Evolutionary conservation across 2,113 vertebrate species (phyloP), one percentile per base, ranked within the genome.

Genomic region (Proterorhinus semilunaris): DNA sequence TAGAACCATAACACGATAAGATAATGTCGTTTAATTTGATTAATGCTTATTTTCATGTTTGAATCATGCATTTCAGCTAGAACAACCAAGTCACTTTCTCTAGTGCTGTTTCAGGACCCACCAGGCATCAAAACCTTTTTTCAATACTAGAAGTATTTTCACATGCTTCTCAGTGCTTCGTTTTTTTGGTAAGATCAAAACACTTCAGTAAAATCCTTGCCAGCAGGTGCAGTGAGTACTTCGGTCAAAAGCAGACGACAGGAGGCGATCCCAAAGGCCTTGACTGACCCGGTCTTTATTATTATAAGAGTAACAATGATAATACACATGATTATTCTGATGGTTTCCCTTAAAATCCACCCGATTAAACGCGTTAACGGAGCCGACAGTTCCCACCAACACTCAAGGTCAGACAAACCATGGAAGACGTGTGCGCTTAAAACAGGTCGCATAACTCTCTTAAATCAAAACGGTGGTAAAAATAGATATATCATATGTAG

Each of bases 211-310:
- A 21, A 36, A 1, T 3, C 27, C 27, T 5, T 36, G 27, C 4
- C 27, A 6, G 10, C 6, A 50, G 13, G 57, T 62, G 50, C 57
- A 53, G 13, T 49, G 11, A 5, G 27, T 36, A 36, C 46, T 64
- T 76, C 57, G 64, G 44, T 66, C n/a, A 69, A 21, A 65, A 54
- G 15, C 59, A 81, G 49, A 74, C 65, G 45, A 79, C 52, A 66
- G 58, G 15, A 70, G 57, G 27, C 13, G 49, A 62, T 83, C 84
- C 82, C 79, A 87, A 76, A 87, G 77, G 87, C 68, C 83, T 80
- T 59, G 78, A 73, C 71, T 78, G 73, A 80, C 80, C 84, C 75
- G 63, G 66, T 80, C 71, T 93, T 93, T 93, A 93, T 92, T 93
- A 90, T 36, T 36, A 36, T 36, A 91, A 92, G 85, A 81, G 87